These are phyloP conservation scores for Spilogale gracilis DNA, from an alignment of 2,113 vertebrate genomes.

Conservation along the genomic window DNA sequence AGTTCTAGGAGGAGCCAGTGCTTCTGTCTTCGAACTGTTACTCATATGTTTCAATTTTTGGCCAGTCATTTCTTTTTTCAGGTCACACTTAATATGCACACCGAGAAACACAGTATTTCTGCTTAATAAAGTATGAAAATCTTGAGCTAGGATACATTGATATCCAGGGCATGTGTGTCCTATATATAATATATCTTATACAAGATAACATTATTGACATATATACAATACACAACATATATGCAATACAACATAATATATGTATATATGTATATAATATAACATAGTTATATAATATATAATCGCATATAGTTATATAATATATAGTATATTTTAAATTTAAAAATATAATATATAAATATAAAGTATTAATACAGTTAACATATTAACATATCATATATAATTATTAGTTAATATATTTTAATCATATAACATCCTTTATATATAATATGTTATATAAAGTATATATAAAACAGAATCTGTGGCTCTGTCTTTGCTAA, in stretches of 20 bases:
- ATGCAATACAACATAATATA: too few relatives aligned
- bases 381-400: background rate
- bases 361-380: background rate
- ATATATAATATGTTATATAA: background rate
- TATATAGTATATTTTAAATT: background rate
- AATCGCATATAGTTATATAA: background rate
- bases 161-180: background rate
- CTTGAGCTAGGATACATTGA: background rate
- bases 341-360: background rate
- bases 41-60: background rate
- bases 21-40: background rate
- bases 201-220: background rate
- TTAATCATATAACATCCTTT: background rate
- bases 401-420: background rate
- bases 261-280: background rate
- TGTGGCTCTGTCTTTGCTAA: background rate
- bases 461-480: background rate
- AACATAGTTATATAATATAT: background rate
- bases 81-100: background rate
- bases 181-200: background rate
- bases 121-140: background rate
- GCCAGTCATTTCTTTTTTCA: background rate
- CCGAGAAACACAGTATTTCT: background rate
- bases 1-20: background rate
- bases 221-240: background rate